Conservation (phyloP, 1,140 invertebrate genomes). For the Dryas iulia region DNA sequence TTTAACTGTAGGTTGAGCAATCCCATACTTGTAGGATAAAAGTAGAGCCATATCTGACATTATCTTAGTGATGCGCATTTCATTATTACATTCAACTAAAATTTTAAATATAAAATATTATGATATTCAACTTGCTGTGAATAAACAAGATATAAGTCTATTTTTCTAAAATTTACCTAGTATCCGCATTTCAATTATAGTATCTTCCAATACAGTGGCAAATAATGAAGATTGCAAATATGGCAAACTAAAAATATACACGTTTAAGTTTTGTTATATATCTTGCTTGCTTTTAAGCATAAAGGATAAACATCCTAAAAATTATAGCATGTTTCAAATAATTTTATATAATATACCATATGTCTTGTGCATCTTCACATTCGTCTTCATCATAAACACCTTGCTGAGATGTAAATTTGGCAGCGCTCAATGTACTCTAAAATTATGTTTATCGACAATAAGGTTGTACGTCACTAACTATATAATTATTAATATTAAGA, state of each 20-base stretch:
- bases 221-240: constrained; percentile 47
- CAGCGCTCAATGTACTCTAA: neutral
- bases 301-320: no score
- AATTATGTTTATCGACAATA: neutral
- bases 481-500: neutral
- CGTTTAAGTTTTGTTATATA: no score
- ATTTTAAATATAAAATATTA: neutral
- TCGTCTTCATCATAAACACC: neutral
- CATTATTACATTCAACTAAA: constrained; percentile 56
- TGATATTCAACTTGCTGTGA: neutral
- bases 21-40: constrained; percentile 41
- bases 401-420: neutral
- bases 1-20: constrained; percentile 34
- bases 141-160: neutral
- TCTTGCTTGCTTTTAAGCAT: no score
- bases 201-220: constrained; percentile 53
- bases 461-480: neutral
- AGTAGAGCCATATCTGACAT: constrained; percentile 42
- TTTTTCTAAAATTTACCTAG: constrained; percentile 37
- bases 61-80: constrained; percentile 49
- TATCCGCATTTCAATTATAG: constrained; percentile 49
- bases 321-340: neutral
- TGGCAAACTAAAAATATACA: constrained; percentile 45
- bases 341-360: neutral
- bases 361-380: neutral